These are phyloP conservation scores for Telenomus remus DNA, from an alignment of 1,140 invertebrate genomes.

Conservation along the genomic window DNA sequence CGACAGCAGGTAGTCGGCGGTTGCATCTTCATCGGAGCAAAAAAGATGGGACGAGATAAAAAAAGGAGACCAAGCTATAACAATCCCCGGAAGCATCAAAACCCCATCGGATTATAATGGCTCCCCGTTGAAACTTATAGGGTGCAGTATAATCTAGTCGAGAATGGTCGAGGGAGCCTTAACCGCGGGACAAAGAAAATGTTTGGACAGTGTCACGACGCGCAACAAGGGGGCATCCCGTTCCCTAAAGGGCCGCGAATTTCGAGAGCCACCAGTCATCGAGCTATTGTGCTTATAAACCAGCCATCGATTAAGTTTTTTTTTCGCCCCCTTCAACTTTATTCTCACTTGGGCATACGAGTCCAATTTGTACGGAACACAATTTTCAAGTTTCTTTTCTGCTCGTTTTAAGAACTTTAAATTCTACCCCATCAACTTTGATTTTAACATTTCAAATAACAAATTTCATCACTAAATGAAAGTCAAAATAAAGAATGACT, in stretches of 20 bases:
- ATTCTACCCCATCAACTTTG: too few species aligned
- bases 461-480: too few species aligned
- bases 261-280: conserved; percentile 49
- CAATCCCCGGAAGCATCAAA: conserved; percentile 69
- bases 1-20: conserved; percentile 55
- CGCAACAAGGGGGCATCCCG: conserved; percentile 59
- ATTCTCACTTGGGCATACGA: too few species aligned
- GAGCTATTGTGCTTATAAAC: conserved; percentile 59
- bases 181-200: conserved; percentile 75
- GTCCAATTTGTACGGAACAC: too few species aligned
- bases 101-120: conserved; percentile 70
- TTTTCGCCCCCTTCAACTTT: too few species aligned
- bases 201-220: conserved; percentile 74
- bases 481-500: too few species aligned
- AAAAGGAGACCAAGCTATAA: conserved; percentile 22
- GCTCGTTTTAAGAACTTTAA: too few species aligned
- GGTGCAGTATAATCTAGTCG: conserved; percentile 68
- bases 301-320: conserved; percentile 51
- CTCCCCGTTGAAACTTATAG: conserved; percentile 67
- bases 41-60: not conserved
- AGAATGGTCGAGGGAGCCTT: conserved; percentile 64
- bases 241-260: conserved; percentile 28
- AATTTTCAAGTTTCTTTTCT: too few species aligned
- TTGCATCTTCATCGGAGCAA: conserved; percentile 61
- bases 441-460: too few species aligned